These are phyloP conservation scores for Brachylomia viminalis DNA, from an alignment of 2,888 invertebrate genomes.

Conservation along the genomic window DNA sequence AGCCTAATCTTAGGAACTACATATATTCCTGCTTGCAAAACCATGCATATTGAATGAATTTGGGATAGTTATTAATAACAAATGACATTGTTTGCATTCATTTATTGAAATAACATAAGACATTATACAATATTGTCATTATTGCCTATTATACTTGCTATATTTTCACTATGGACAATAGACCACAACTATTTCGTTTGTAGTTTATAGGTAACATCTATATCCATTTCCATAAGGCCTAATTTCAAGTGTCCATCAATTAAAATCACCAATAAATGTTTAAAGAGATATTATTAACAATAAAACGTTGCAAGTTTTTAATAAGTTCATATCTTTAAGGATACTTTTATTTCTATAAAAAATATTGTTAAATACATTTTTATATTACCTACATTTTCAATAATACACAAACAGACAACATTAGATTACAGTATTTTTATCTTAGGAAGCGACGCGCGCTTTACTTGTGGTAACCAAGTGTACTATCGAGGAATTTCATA, in stretches of 20 bases:
- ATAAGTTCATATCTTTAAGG: slow-evolving; percentile 50
- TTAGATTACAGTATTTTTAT: slow-evolving; percentile 57
- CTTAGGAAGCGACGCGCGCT: background rate
- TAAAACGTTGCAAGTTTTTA: slow-evolving; percentile 60
- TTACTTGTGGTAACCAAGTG: background rate
- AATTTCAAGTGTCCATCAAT: slow-evolving; percentile 60
- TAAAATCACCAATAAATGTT: slow-evolving; percentile 48
- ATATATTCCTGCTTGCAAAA: background rate
- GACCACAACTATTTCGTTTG: slow-evolving; percentile 72
- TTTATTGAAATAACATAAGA: slow-evolving; percentile 76
- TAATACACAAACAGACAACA: slow-evolving; percentile 67
- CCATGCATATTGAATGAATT: background rate
- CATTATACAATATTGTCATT: slow-evolving; percentile 74
- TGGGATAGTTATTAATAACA: background rate
- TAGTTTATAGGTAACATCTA: slow-evolving; percentile 67
- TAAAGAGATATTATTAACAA: slow-evolving; percentile 51
- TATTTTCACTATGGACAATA: slow-evolving; percentile 71
- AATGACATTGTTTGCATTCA: slow-evolving; percentile 64
- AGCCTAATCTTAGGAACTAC: background rate
- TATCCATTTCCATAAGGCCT: slow-evolving; percentile 71
- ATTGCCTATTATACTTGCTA: slow-evolving; percentile 71
- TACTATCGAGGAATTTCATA: too few species aligned
- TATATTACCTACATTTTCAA: slow-evolving; percentile 77
- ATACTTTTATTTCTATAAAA: slow-evolving; percentile 69
- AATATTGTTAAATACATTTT: slow-evolving; percentile 72